phyloP scores from a whole-genome alignment of 2,797 vertebrate genomes.

The Neopelma chrysocephalum region DNA sequence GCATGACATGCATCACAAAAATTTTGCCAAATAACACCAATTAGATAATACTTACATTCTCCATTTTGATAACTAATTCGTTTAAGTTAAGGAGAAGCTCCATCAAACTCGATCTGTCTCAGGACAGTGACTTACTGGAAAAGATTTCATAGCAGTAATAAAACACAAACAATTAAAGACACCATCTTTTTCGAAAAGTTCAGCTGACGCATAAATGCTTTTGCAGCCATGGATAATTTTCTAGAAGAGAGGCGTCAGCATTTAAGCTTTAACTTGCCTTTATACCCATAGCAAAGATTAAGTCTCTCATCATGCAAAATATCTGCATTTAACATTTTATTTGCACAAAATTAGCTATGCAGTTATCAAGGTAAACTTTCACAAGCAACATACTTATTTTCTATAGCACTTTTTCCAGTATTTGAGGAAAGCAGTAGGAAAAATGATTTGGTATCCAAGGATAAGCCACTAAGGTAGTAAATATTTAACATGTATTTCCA shows the following conservation, averaged over 20 bases:
- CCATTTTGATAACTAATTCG: neutral
- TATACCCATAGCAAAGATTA: neutral
- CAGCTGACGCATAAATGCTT: neutral
- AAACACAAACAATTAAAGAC: neutral
- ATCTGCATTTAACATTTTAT: neutral
- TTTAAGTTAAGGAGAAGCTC: neutral
- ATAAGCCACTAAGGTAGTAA: neutral
- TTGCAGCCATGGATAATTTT: neutral
- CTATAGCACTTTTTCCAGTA: neutral
- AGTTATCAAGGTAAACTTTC: neutral
- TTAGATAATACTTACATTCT: neutral
- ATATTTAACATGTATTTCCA: constrained; percentile 42
- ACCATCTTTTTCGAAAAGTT: neutral
- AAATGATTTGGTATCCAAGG: neutral
- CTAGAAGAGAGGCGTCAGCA: neutral
- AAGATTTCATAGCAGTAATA: neutral
- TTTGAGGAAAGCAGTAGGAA: neutral
- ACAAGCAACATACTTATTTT: neutral
- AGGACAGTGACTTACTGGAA: neutral
- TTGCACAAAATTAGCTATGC: neutral
- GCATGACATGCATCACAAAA: neutral
- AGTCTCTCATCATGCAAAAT: neutral
- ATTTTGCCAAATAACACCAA: neutral
- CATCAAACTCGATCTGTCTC: neutral
- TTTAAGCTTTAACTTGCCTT: neutral